A percentile compares a stretch with the other conserved stretches of the same genome.
These are phyloP conservation scores for Biston stratarius DNA, from an alignment of 2,888 invertebrate genomes.

Conservation along the genomic window DNA sequence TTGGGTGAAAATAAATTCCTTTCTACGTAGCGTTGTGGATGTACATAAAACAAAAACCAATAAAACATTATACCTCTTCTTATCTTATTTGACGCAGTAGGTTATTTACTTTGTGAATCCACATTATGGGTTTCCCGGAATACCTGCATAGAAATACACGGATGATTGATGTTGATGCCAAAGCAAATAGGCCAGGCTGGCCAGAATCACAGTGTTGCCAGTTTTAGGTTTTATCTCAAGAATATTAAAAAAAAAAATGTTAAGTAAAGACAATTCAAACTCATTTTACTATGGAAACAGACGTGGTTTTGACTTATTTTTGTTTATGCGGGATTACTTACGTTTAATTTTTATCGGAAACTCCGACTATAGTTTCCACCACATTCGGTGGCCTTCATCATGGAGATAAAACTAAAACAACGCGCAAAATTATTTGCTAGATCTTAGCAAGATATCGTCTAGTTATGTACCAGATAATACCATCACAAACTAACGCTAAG, in stretches of 20 bases:
- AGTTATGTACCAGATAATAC: no score
- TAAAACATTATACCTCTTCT: background rate
- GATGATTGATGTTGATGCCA: slow-evolving; percentile 23
- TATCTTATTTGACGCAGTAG: slow-evolving; percentile 2
- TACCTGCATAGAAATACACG: slow-evolving; percentile 25
- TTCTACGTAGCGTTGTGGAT: background rate
- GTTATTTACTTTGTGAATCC: slow-evolving; percentile 18
- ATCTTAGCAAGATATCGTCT: no score
- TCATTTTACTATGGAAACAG: no score
- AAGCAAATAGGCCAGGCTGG: slow-evolving; percentile 22
- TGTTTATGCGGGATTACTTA: no score
- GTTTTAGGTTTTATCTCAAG: background rate
- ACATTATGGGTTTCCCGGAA: slow-evolving; percentile 21
- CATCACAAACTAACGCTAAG: no score
- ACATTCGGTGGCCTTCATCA: no score
- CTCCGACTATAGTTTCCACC: no score
- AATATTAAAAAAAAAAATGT: background rate
- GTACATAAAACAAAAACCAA: slow-evolving; percentile 11
- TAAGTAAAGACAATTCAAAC: no score
- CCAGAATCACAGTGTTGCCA: background rate
- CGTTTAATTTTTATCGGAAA: no score
- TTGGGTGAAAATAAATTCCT: background rate
- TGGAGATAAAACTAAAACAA: no score
- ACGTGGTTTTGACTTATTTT: no score
- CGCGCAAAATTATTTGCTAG: no score